Evolutionary conservation across 2,113 vertebrate species (phyloP).

Genomic region (Arizona elegans): DNA sequence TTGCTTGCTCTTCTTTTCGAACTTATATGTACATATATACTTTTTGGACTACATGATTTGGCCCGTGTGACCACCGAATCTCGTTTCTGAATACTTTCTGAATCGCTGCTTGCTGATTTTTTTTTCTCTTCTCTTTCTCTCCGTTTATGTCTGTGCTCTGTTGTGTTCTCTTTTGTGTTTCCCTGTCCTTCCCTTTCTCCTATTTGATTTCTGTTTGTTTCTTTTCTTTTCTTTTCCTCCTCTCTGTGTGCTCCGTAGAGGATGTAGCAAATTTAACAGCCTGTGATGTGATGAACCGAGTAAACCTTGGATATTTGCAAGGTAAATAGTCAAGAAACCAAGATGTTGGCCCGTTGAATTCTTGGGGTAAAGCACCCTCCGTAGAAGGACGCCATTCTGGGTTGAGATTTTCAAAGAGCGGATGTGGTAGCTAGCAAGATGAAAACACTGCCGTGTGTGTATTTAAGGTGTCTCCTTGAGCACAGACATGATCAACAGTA

Average conservation of each 20-base stretch:
- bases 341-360: conserved; percentile 52
- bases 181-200: conserved; percentile 66
- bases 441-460: too few species aligned
- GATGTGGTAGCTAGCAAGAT: not conserved
- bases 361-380: conserved; percentile 44
- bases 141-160: conserved; percentile 72
- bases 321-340: conserved; percentile 78
- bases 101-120: conserved; percentile 73
- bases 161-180: conserved; percentile 46
- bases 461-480: too few species aligned
- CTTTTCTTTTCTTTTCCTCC: conserved; percentile 43
- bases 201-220: conserved; percentile 70
- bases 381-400: not conserved
- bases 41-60: not conserved
- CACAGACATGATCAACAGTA: too few species aligned
- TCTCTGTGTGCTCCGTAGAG: conserved; percentile 86
- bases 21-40: not conserved
- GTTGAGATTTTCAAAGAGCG: not conserved
- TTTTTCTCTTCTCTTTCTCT: conserved; percentile 70
- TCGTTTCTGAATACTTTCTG: conserved; percentile 56
- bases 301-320: conserved; percentile 99
- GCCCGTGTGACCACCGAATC: conserved; percentile 43
- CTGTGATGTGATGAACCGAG: conserved; percentile 99
- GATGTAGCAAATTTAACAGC: conserved; percentile 99
- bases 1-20: not conserved